Percentiles rank a stretch among this genome's conserved stretches.
Evolutionary conservation across 2,888 invertebrate species (phyloP).

Genomic region (Hedychridium roseum): DNA sequence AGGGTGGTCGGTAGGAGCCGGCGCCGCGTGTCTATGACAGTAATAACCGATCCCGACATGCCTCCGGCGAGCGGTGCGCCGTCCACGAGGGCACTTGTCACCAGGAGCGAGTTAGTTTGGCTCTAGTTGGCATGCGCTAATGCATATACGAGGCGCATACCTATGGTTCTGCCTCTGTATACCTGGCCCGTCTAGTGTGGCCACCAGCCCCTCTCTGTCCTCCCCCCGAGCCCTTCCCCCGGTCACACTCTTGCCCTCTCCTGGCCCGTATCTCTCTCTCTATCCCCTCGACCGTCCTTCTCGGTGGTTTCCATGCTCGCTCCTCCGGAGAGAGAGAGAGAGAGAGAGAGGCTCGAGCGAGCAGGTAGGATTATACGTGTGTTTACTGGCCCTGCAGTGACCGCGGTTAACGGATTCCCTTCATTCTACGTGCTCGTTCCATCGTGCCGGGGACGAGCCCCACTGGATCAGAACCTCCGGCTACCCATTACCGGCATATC

Average conservation of each 20-base stretch:
- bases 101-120: constrained; percentile 31
- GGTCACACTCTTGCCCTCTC: not conserved
- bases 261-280: too few relatives aligned
- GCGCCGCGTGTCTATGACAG: constrained; percentile 41
- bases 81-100: constrained; percentile 43
- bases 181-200: too few relatives aligned
- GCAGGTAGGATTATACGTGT: not conserved
- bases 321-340: too few relatives aligned
- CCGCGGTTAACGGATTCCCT: constrained; percentile 10
- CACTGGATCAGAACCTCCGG: not conserved
- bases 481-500: not conserved
- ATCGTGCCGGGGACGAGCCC: not conserved
- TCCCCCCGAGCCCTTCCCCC: not conserved
- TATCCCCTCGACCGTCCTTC: too few relatives aligned
- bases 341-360: not conserved
- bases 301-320: too few relatives aligned
- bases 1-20: too few relatives aligned
- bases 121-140: constrained; percentile 40
- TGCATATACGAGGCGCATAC: too few relatives aligned
- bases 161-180: too few relatives aligned
- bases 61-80: constrained; percentile 7
- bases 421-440: constrained; percentile 7
- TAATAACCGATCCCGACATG: constrained; percentile 40
- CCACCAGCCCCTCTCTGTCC: not conserved
- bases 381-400: not conserved